Evolutionary conservation across 2,888 invertebrate genomes (phyloP), one percentile per base, ranked within the genome.

Genomic region (Orthosia gracilis): DNA sequence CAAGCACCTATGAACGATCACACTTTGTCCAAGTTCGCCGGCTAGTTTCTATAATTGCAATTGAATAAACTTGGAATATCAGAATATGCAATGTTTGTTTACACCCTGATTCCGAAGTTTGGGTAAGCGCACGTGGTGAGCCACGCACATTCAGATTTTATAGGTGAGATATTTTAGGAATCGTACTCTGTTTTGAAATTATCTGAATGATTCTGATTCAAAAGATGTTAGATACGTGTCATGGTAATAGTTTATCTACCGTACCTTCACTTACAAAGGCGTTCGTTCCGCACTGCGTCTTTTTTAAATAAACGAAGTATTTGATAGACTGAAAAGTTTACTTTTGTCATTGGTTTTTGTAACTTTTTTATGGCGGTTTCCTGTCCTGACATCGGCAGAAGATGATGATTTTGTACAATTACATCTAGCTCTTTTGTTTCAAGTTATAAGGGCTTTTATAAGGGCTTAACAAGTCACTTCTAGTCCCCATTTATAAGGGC

Each of bases 61-160:
- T 66, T 61, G n/a, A 63, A 66, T 70, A 70, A 78, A 83, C 62
- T 55, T 55, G 47, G 15, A 31, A 58, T 78, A 58, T 54, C 55
- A 26, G 23, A 47, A 57, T 68, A 55, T 54, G 57, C 52, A 69
- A 65, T 66, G 64, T 78, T 69, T 83, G 79, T 79, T 78, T 69
- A 78, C 61, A 61, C 9, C 50, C 59, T 52, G 45, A 83, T 78
- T 79, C 23, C 2, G 17, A 64, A 26, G 52, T 82, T 50, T 76
- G n/a, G 23, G 31, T 50, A 47, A 47, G 21, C 7, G 21, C 77
- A 82, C 77, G 52, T 82, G 67, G 57, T 49, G 9, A 26, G 47
- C 55, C 57, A 63, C 77, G 62, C 31, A 12, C 3, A 59, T 49
- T 21, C 49, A 64, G 17, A 76, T 57, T 82, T 63, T 63, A 63